Evolutionary conservation across 2,888 invertebrate genomes (phyloP).

Genomic region (Pammene fasciana): DNA sequence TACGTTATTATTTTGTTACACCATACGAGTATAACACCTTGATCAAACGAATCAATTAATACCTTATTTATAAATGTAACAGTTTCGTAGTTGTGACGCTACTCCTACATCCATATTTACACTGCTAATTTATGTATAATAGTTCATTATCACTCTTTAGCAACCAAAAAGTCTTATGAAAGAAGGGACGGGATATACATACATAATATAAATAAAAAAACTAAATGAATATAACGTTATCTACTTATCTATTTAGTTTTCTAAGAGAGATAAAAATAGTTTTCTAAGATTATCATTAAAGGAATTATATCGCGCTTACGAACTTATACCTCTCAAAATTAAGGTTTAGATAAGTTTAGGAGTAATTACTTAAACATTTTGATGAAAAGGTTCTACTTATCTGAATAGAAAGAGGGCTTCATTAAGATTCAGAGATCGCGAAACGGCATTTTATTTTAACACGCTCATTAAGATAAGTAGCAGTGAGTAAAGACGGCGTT

Average conservation of each 20-base stretch:
- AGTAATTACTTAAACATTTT: conserved; percentile 23
- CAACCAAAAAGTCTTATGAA: too few relatives aligned
- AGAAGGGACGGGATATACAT: too few relatives aligned
- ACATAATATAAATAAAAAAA: too few relatives aligned
- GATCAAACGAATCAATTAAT: too few relatives aligned
- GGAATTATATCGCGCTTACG: conserved; percentile 2
- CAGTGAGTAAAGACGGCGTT: not conserved
- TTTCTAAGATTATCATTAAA: not conserved
- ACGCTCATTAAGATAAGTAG: conserved; percentile 11
- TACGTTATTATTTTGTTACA: too few relatives aligned
- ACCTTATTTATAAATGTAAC: too few relatives aligned
- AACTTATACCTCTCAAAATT: conserved; percentile 14
- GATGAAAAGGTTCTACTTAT: conserved; percentile 25
- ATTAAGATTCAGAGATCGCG: conserved; percentile 4
- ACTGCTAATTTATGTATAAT: too few relatives aligned
- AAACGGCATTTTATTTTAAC: conserved; percentile 10
- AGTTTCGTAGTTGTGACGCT: too few relatives aligned
- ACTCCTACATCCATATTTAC: too few relatives aligned
- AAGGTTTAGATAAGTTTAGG: conserved; percentile 5
- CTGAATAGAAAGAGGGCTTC: conserved; percentile 9
- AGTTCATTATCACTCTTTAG: too few relatives aligned
- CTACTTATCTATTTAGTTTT: not conserved
- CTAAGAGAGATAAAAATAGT: not conserved
- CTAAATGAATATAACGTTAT: too few relatives aligned
- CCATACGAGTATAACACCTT: too few relatives aligned